These are phyloP conservation scores for Ariopsis seemanni DNA, from an alignment of 2,113 vertebrate genomes.

Conservation along the genomic window DNA sequence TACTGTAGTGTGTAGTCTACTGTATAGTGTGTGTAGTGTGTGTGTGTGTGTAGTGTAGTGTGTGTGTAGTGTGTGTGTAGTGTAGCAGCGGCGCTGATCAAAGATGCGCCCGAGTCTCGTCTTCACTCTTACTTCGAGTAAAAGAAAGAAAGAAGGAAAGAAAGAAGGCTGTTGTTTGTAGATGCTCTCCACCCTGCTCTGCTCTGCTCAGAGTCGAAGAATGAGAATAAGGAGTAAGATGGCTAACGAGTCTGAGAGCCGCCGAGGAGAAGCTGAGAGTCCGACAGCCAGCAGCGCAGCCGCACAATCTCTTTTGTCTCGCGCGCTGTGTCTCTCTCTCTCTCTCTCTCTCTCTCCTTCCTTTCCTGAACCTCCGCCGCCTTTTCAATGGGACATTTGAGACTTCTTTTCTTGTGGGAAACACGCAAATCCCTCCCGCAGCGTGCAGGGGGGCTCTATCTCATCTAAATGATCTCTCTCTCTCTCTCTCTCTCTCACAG, in stretches of 20 bases:
- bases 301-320: constrained; percentile 77
- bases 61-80: not conserved
- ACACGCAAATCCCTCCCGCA: constrained; percentile 49
- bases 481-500: not conserved
- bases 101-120: constrained; percentile 48
- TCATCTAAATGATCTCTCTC: constrained; percentile 32
- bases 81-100: constrained; percentile 7
- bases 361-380: constrained; percentile 55
- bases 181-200: constrained; percentile 47
- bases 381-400: constrained; percentile 74
- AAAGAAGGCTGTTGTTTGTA: constrained; percentile 23
- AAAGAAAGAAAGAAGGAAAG: constrained; percentile 13
- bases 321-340: constrained; percentile 64
- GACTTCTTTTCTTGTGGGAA: constrained; percentile 60
- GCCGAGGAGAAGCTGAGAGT: constrained; percentile 62
- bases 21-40: too few relatives aligned
- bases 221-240: constrained; percentile 52
- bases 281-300: constrained; percentile 69
- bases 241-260: constrained; percentile 56
- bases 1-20: too few relatives aligned
- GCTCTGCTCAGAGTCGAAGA: constrained; percentile 46
- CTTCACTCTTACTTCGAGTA: constrained; percentile 52
- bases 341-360: constrained; percentile 67
- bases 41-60: too few relatives aligned
- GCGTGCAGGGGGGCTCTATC: constrained; percentile 16